Evolutionary conservation across 2,888 invertebrate genomes (phyloP).

Genomic region (Boloria euphrosyne): DNA sequence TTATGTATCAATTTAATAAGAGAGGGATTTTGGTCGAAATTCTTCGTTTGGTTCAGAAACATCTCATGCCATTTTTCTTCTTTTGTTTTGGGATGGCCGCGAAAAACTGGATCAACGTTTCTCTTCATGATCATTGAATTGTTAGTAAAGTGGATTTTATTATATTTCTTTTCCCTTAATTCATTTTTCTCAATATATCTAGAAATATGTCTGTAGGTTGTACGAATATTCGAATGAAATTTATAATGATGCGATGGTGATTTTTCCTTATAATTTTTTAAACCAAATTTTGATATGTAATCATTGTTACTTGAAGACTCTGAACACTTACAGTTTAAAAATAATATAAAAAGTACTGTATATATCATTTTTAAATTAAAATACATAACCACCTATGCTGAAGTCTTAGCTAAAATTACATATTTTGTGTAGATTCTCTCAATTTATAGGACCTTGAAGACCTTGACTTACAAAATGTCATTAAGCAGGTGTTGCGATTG

Average conservation of each 20-base stretch:
- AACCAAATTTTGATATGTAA: constrained; percentile 4
- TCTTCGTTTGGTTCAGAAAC: constrained; percentile 66
- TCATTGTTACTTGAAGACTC: background rate
- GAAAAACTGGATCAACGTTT: constrained; percentile 76
- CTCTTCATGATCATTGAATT: constrained; percentile 48
- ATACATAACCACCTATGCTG: background rate
- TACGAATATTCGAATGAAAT: constrained; percentile 1
- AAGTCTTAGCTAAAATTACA: background rate
- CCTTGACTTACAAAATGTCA: constrained; percentile 63
- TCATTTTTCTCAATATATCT: constrained; percentile 24
- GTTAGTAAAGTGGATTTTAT: constrained; percentile 2
- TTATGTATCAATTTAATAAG: constrained; percentile 83
- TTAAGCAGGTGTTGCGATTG: constrained; percentile 77
- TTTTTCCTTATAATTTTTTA: background rate
- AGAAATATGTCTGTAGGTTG: background rate
- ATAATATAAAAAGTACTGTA: background rate
- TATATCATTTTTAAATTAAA: constrained; percentile 4
- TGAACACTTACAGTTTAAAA: background rate
- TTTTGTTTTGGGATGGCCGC: constrained; percentile 82
- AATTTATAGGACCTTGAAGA: constrained; percentile 59
- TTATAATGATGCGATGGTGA: background rate
- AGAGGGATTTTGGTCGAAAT: constrained; percentile 80
- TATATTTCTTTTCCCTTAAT: constrained; percentile 1
- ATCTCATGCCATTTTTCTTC: constrained; percentile 79
- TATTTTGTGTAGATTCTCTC: constrained; percentile 6